Base-by-base conservation (phyloP, 2,113 vertebrate genomes). In the Podarcis muralis region DNA sequence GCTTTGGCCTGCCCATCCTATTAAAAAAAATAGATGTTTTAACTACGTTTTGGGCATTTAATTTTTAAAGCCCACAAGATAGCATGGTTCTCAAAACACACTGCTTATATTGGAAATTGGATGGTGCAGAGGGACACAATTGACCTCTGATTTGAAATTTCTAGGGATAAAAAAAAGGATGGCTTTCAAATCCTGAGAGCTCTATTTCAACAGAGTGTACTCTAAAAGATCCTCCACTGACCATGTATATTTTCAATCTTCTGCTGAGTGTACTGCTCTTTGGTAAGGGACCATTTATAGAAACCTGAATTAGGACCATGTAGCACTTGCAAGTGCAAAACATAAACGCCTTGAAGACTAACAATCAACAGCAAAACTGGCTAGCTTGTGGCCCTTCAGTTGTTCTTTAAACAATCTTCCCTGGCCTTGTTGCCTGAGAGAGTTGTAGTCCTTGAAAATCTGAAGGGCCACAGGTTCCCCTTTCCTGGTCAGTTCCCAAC, bases 11-110 rank as follows among this genome's bases (percentile, higher is more conserved):
- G 93, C 90, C 88, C 84, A 37, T 86, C 81, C 83, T 71, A 91
- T 94, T 95, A 93, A 95, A 95, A 92, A 95, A 95, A 92, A 35
- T 57, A 87, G 93, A 86, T 91, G 86, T 86, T 86, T 83, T 93
- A 93, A 91, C 90, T 92, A 48, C 87, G 89, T 87, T 94, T 92
- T 85, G 90, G 92, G 78, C 83, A 93, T 91, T 95, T 94, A 94
- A 93, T 91, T 94, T 86, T 96, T 94, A 93, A 93, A 90, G 83
- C 86, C 88, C 30, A 53, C 81, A 92, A 89, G 84, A 92, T 90
- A 65, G 86, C 89, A 43, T 59, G 37, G 89, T 87, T 94, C 87
- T 53, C 81, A 86, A 93, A 90, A 92, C 12, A 15, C 27, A 12
- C 90, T 94, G 88, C 92, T 86, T 92, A 88, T 87, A 83, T 8